phyloP scores from a whole-genome alignment of 2,797 vertebrate genomes.

The Pantherophis alleghaniensis region DNA sequence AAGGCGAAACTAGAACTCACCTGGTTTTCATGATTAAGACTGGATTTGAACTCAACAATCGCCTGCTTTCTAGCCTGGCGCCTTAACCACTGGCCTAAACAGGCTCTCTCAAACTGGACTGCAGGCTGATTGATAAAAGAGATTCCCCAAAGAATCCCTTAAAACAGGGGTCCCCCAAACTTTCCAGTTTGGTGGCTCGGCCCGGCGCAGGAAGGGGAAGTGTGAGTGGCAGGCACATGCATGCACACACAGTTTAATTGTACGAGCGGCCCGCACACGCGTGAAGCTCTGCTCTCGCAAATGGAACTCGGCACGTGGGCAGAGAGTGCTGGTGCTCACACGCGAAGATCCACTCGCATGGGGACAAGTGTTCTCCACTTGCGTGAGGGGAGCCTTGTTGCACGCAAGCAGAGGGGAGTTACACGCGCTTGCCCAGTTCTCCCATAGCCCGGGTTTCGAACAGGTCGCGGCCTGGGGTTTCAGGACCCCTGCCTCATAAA shows the following conservation, averaged over 20 bases:
- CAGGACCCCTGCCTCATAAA: background rate
- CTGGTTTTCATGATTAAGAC: background rate
- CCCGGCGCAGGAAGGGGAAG: background rate
- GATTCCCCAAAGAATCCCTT: background rate
- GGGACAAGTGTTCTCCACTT: background rate
- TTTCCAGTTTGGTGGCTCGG: background rate
- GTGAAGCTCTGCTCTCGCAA: background rate
- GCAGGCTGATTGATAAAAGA: background rate
- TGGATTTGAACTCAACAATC: background rate
- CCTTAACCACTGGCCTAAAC: background rate
- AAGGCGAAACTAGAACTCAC: background rate
- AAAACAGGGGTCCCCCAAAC: background rate
- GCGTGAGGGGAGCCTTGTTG: background rate
- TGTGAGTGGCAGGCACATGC: background rate
- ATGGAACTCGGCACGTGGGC: background rate
- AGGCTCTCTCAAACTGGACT: background rate
- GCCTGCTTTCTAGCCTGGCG: background rate
- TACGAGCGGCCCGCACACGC: background rate
- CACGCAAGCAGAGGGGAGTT: background rate
- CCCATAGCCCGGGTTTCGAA: rapidly evolving
- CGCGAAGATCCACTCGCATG: rapidly evolving
- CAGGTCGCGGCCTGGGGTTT: rapidly evolving
- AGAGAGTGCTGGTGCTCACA: background rate
- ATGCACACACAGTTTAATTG: background rate
- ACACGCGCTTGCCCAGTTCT: background rate